phyloP scores from a whole-genome alignment of 2,888 invertebrate genomes.

The Himalopsyche tibetana region DNA sequence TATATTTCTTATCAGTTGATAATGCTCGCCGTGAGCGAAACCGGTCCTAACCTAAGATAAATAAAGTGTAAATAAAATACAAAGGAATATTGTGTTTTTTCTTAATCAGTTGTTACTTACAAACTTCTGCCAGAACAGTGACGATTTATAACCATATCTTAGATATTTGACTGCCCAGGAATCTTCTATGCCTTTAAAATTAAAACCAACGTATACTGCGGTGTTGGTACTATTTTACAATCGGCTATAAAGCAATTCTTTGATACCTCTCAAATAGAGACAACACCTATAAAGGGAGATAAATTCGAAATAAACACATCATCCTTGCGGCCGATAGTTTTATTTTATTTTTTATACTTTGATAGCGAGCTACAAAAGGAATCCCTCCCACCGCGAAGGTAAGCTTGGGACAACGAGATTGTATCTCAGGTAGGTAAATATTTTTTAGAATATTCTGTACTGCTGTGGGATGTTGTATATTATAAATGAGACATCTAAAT shows the following conservation, averaged over 20 bases:
- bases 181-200: neutral
- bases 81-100: too few species aligned
- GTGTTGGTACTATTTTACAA: neutral
- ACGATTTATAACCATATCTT: too few species aligned
- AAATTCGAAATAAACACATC: conserved; percentile 30
- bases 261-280: neutral
- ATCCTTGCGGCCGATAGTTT: conserved; percentile 17
- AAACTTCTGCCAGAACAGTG: too few species aligned
- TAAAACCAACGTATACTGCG: neutral
- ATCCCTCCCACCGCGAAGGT: conserved; percentile 1
- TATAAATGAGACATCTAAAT: conserved; percentile 30
- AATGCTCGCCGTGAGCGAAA: too few species aligned
- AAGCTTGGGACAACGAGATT: neutral
- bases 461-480: neutral
- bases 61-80: too few species aligned
- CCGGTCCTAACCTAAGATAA: too few species aligned
- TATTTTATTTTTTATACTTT: conserved; percentile 1
- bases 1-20: too few species aligned
- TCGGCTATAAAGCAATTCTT: conserved; percentile 3
- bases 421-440: conserved; percentile 20
- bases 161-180: too few species aligned
- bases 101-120: too few species aligned
- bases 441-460: neutral
- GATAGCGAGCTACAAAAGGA: conserved; percentile 4
- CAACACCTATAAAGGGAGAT: neutral